Evolutionary conservation across 2,888 invertebrate genomes (phyloP), one percentile per base, ranked within the genome.

Genomic region (Bembecia ichneumoniformis): DNA sequence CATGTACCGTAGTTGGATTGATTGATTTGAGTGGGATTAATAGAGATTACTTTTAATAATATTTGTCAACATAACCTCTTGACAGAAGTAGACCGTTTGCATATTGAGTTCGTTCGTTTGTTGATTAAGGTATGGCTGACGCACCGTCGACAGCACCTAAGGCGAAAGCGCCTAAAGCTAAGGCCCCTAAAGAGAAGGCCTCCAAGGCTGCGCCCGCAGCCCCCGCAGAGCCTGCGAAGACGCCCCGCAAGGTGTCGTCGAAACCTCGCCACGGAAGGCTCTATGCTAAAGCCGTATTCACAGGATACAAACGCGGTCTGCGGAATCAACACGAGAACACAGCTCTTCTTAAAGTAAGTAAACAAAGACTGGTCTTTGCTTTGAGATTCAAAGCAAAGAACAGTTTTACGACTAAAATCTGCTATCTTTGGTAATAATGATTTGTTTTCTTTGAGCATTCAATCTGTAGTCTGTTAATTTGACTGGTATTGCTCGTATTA

Each of bases 321-420:
- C 93, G 99, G 61, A 99, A 98, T 81, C 99, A 99, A 83, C 96
- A 97, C 71, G 99, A 99, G 87, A 96, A 96, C 87, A 98, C 98
- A 52, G 95, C 99, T 16, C 91, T 99, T 16, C 87, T 99, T 55
- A 97, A 96, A 89, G 93, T 90, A 59, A 52, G 56, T 51, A 17
- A 9, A 14, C 28, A 7, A 47, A 20, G 28, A 28, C 28, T 2
- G 28, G 5, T 28, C 7, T 28, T 35, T 4, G 20, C 15, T 46
- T 17, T 14, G 15, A 46, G 15, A 14, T n/a, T 16, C 10, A 46
- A 11, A n/a, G n/a, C n/a, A n/a, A n/a, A n/a, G n/a, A n/a, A n/a
- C n/a, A n/a, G n/a, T n/a, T n/a, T n/a, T n/a, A n/a, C n/a, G n/a
- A n/a, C n/a, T n/a, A n/a, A n/a, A n/a, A n/a, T n/a, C n/a, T n/a